Evolutionary conservation across 2,797 vertebrate species (phyloP).

Genomic region (Premnoplex brunnescens): DNA sequence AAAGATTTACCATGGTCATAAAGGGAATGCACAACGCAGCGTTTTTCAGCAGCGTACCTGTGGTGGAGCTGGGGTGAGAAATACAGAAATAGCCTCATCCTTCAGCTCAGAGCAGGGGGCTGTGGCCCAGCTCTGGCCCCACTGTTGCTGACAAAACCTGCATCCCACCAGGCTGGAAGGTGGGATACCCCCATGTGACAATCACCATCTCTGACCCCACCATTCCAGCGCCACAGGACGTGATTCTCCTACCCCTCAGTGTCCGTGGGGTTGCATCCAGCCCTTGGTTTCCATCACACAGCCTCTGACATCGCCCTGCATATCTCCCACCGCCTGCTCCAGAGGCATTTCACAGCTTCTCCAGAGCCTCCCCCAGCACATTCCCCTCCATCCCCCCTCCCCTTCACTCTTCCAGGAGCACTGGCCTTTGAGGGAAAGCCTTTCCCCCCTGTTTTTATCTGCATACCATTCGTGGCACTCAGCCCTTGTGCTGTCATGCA

Average conservation of each 20-base stretch:
- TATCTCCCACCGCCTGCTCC: not conserved
- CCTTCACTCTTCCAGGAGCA: rapidly evolving
- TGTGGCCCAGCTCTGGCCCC: not conserved
- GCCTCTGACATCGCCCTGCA: rapidly evolving
- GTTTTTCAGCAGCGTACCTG: rapidly evolving
- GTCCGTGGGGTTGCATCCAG: not conserved
- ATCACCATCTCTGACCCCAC: not conserved
- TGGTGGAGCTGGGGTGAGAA: not conserved
- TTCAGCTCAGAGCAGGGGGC: not conserved
- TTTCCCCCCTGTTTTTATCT: constrained; percentile 33
- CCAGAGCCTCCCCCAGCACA: not conserved
- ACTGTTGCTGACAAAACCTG: not conserved
- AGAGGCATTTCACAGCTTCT: not conserved
- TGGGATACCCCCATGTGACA: not conserved
- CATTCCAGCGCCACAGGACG: not conserved
- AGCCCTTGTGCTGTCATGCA: constrained; percentile 32
- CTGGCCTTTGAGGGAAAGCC: not conserved
- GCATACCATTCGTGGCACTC: not conserved
- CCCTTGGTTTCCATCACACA: not conserved
- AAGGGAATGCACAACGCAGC: not conserved
- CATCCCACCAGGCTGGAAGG: not conserved
- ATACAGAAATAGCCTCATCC: not conserved
- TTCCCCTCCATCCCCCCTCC: not conserved
- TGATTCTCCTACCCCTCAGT: not conserved
- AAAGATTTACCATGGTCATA: not conserved